Evolutionary conservation across 2,113 vertebrate species (phyloP).

Genomic region (Scopus umbretta): DNA sequence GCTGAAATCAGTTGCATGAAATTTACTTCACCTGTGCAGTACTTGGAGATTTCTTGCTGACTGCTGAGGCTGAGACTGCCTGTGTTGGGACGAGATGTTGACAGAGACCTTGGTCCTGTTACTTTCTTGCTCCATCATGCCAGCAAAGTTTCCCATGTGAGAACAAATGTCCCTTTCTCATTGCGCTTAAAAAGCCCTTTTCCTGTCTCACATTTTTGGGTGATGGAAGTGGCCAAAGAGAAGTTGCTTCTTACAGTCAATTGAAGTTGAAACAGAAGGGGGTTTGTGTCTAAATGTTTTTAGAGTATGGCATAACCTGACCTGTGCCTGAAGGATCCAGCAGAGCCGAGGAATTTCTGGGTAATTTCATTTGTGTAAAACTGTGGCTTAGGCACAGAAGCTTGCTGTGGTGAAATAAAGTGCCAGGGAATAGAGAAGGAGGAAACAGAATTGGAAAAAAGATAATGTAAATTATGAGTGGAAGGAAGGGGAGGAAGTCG

Average conservation of each 20-base stretch:
- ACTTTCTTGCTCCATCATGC: background rate
- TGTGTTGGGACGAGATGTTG: background rate
- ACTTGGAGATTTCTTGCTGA: background rate
- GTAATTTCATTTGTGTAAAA: background rate
- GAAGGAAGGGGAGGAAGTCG: background rate
- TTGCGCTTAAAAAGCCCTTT: background rate
- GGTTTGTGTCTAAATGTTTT: background rate
- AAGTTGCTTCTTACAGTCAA: background rate
- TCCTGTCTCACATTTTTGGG: background rate
- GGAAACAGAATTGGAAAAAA: background rate
- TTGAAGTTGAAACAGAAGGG: background rate
- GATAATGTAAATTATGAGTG: background rate
- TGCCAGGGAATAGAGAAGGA: background rate
- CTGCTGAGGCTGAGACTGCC: background rate
- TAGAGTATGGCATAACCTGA: background rate
- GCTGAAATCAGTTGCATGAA: background rate
- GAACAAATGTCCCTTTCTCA: background rate
- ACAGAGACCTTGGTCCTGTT: background rate
- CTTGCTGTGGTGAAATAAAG: background rate
- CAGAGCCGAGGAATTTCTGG: background rate
- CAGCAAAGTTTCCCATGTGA: background rate
- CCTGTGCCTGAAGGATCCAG: background rate
- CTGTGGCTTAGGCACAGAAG: background rate
- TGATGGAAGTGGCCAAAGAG: background rate
- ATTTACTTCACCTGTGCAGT: background rate